Evolutionary conservation across 1,140 invertebrate genomes (phyloP), one percentile per base, ranked within the genome.

Genomic region (Cydia splendana): DNA sequence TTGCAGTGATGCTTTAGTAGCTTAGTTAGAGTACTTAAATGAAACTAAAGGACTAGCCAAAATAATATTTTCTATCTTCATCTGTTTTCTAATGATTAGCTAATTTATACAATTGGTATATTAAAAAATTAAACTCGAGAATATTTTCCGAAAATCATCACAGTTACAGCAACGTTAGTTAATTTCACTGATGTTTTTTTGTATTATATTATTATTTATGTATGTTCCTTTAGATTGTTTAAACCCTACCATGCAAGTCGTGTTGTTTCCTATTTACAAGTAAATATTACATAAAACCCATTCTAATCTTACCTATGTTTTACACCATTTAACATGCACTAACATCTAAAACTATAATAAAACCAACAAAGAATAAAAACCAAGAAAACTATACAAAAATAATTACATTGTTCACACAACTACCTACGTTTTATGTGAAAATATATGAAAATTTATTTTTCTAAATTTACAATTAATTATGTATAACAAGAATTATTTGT

Each of bases 201-300:
- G n/a, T 53, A 53, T 5, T 53, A 30, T 20, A 62, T 6, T 2
- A 12, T 62, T 18, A 62, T 53, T n/a, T 53, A 53, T 53, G 51
- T 53, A 53, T 53, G 4, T 24, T 24, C 18, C 7, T 9, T 18
- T 24, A 62, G 12, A 24, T 12, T 62, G n/a, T 62, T 62, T 62
- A 62, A 24, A 62, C 10, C 20, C 20, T 62, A 62, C 20, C 57
- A 62, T 24, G 57, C 57, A 62, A 62, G 20, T 62, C 53, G 53
- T 62, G 57, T 62, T 24, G 57, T 62, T 62, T 62, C 57, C 57
- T 62, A 10, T 62, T 24, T 24, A 62, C 45, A 48, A 48, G 45
- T 12, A 62, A 62, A 62, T 18, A 62, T 7, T 62, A 62, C 57
- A 62, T 24, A 18, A 6, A 62, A 24, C 57, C 57, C 57, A 24